Conservation (phyloP, 2,888 invertebrate genomes). For the Bursaphelenchus okinawaensis region DNA sequence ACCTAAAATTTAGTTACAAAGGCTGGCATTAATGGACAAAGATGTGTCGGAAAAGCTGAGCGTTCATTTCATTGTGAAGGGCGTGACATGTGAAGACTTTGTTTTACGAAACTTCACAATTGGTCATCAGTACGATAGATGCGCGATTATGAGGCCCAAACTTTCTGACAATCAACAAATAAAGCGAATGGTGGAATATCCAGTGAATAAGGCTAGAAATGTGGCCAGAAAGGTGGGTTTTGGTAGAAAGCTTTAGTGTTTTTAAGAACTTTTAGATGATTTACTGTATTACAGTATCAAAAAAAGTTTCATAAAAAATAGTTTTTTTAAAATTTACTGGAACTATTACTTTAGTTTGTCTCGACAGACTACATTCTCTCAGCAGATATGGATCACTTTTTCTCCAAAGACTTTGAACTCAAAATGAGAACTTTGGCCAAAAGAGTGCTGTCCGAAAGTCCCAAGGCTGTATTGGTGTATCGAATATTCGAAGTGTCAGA, state of each 20-base stretch:
- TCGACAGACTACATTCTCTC: conserved; percentile 25
- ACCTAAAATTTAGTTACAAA: conserved; percentile 9
- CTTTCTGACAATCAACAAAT: conserved; percentile 1
- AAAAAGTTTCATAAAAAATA: not conserved
- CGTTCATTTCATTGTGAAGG: conserved; percentile 19
- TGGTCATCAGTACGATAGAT: conserved; percentile 1
- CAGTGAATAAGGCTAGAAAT: conserved; percentile 26
- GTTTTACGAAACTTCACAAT: not conserved
- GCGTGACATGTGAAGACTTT: conserved; percentile 17
- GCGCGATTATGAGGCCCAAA: conserved; percentile 13
- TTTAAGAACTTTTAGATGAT: not conserved
- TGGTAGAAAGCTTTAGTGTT: not conserved
- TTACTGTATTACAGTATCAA: conserved; percentile 1
- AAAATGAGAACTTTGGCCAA: conserved; percentile 20
- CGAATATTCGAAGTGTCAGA: conserved; percentile 28
- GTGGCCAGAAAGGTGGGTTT: conserved; percentile 22
- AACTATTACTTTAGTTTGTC: conserved; percentile 19
- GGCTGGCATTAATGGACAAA: conserved; percentile 7
- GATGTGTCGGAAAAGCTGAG: conserved; percentile 15
- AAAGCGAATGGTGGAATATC: conserved; percentile 14
- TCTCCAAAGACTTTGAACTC: conserved; percentile 23
- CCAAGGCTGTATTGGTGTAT: conserved; percentile 28
- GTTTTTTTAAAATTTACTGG: not conserved
- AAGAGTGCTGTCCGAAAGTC: conserved; percentile 12
- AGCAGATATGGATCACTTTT: conserved; percentile 32